phyloP scores from a whole-genome alignment of 2,113 vertebrate genomes.

The Cervus canadensis region DNA sequence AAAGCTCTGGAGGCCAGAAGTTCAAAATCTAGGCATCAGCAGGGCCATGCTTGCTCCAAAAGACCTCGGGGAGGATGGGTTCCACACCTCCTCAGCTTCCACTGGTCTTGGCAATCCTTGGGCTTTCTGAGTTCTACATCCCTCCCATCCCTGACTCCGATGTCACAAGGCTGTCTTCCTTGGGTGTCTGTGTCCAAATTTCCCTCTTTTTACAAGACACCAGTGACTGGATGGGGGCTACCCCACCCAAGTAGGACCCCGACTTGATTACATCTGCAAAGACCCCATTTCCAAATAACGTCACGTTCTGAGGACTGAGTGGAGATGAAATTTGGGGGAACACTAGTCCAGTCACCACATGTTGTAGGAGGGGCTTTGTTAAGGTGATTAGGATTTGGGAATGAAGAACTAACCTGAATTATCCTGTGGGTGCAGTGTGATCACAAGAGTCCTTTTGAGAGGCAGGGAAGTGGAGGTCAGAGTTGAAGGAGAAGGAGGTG shows the following conservation, averaged over 20 bases:
- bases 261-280: neutral
- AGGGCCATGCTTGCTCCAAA: too few relatives aligned
- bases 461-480: neutral
- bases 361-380: rapidly evolving
- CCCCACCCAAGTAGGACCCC: neutral
- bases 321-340: neutral
- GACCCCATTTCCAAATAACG: neutral
- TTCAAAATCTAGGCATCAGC: neutral
- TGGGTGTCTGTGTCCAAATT: too few relatives aligned
- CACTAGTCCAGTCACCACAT: rapidly evolving
- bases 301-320: neutral
- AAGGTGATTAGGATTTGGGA: rapidly evolving
- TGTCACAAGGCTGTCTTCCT: neutral
- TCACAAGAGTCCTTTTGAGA: neutral
- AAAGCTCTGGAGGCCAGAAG: neutral
- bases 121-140: neutral
- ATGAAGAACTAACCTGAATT: rapidly evolving
- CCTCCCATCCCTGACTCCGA: neutral
- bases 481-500: neutral
- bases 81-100: rapidly evolving
- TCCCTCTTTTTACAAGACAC: neutral
- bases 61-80: rapidly evolving
- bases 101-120: rapidly evolving
- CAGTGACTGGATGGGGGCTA: too few relatives aligned
- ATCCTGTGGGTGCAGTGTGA: rapidly evolving